Evolutionary conservation across 2,113 vertebrate species (phyloP).

Genomic region (Cryptomyrus ogoouensis): DNA sequence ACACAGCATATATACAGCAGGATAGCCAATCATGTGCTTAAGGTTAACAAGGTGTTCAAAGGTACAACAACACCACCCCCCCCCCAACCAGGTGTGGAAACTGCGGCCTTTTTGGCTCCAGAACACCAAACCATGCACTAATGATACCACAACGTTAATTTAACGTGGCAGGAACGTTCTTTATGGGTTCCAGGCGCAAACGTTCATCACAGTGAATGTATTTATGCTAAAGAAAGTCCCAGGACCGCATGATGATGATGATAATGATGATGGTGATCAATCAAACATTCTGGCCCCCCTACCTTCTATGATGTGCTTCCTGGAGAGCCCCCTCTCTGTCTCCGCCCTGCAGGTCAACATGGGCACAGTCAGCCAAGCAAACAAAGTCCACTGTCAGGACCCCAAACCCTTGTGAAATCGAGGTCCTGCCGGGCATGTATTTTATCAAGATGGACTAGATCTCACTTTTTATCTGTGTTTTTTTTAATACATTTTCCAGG

Average conservation of each 20-base stretch:
- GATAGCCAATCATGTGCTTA: neutral
- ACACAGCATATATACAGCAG: neutral
- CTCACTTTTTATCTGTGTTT: neutral
- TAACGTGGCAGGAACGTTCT: neutral
- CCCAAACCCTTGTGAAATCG: too few species aligned
- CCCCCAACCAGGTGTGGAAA: neutral
- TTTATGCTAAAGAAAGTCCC: neutral
- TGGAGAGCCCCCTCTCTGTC: slow-evolving; percentile 71
- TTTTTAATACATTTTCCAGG: neutral
- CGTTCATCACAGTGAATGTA: neutral
- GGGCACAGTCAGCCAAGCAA: neutral
- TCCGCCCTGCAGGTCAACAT: slow-evolving; percentile 61
- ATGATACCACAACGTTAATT: neutral
- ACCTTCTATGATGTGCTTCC: slow-evolving; percentile 83
- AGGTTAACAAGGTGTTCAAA: neutral
- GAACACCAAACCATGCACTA: neutral
- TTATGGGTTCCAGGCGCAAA: neutral
- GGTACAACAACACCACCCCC: neutral
- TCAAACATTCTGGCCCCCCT: neutral
- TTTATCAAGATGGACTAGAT: neutral
- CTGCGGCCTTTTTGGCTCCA: neutral
- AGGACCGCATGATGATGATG: neutral
- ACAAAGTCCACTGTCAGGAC: neutral
- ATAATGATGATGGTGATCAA: neutral
- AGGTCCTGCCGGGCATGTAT: neutral